These are phyloP conservation scores for Taurulus bubalis DNA, from an alignment of 2,113 vertebrate genomes.

Conservation along the genomic window DNA sequence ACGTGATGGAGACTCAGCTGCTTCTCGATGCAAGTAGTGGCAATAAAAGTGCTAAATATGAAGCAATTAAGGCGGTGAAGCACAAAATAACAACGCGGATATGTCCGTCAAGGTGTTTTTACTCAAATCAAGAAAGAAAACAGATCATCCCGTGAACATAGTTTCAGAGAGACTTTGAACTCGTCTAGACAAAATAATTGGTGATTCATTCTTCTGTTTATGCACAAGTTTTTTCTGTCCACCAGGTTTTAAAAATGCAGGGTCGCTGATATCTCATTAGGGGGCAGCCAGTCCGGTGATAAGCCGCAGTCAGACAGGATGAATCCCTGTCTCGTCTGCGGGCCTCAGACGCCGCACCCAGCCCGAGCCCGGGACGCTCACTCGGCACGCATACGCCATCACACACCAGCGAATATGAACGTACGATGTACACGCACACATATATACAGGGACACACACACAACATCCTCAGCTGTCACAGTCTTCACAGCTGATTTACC, in stretches of 20 bases:
- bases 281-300: conserved; percentile 70
- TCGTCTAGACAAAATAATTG: conserved; percentile 49
- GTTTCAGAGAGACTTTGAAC: conserved; percentile 40
- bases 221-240: conserved; percentile 28
- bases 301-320: conserved; percentile 75
- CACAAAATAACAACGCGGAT: not conserved
- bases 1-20: conserved; percentile 21
- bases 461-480: conserved; percentile 65
- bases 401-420: conserved; percentile 32
- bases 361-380: not conserved
- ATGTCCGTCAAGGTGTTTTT: not conserved
- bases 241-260: conserved; percentile 60
- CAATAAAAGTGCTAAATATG: conserved; percentile 6
- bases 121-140: conserved; percentile 27
- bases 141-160: conserved; percentile 14
- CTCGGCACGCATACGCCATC: not conserved
- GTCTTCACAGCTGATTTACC: conserved; percentile 66
- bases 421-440: conserved; percentile 28
- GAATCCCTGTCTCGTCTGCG: conserved; percentile 72
- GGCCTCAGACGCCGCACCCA: conserved; percentile 58
- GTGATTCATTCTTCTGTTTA: conserved; percentile 25
- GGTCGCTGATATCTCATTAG: conserved; percentile 64
- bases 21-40: conserved; percentile 11
- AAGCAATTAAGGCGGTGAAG: conserved; percentile 1
- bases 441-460: not conserved